Base-by-base conservation (phyloP, 2,888 invertebrate genomes). In the Diachrysia chrysitis region DNA sequence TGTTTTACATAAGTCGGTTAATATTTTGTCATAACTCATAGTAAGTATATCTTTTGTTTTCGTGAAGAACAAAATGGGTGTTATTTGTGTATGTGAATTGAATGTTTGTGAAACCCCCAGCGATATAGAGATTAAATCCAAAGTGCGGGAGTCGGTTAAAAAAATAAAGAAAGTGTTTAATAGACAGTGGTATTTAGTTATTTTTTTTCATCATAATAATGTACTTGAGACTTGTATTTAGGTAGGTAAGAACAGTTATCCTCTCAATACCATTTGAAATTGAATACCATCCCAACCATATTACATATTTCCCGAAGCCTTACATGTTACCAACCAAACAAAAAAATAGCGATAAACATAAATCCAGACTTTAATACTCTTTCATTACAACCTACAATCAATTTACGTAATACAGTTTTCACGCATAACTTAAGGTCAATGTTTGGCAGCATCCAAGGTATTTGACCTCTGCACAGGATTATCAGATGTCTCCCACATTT, bases 401-500 rank as follows among this genome's bases (percentile, higher is more conserved):
- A 68, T 64, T 46, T 23, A 51, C 59, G 64, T 75, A 67, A 73
- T 73, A 66, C 58, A 67, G 71, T 56, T 62, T 77, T 74, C 69
- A 69, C 79, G 71, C 76, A 55, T 62, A 51, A 51, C 56, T 71
- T 48, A 64, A 23, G 66, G 56, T 70, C 58, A 51, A 68, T 68
- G 51, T 72, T 68, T 66, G 57, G 56, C 63, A 70, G 66, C 68
- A 59, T 55, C 58, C 32, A 63, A 58, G 80, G 81, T 82, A 63
- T 67, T 69, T 62, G 81, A 81, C 81, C 83, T 55, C 53, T 19
- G 58, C 55, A 61, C 46, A 73, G 54, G 67, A 37, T 67, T 53
- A 68, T 73, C 72, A 66, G 78, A 64, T 74, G 71, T 73, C 71
- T 79, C 57, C 57, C 29, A 55, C 48, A 57, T 60, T 66, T 51